Base-by-base conservation (phyloP, 2,888 invertebrate species). In the Cinara cedri region DNA sequence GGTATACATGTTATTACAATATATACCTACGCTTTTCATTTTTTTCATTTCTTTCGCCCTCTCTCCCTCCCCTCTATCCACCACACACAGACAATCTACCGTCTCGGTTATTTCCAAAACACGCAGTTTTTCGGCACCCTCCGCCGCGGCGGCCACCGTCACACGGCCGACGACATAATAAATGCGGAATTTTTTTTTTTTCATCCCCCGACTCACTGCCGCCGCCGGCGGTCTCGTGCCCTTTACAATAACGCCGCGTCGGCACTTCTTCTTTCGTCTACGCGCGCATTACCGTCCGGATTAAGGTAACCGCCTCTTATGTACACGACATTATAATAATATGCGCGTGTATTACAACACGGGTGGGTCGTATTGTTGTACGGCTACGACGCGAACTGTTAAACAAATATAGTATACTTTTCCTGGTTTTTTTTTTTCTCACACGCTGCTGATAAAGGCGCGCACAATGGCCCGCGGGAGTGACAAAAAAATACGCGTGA, bases 291-390 rank as follows among this genome's bases (percentile, higher is more conserved):
- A 65, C 8, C 49, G 51, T 16, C 24, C 42, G 75, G 55, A 66
- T 66, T 75, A 65, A 75, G 75, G 65, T 75, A 34, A 76, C 72
- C 46, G 55, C 24, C 19, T 55, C 26, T 72, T 72, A 24, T 46
- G 9, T 57, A 24, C 3, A 24, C 46, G 21, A 24, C 24, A 44
- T 44, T n/a, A 60, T 21, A 21, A 57, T 42, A 21, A 13, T 16
- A 49, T 9, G 16, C 11, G 34, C 49, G 9, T 19, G 0, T 42
- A 70, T 14, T 46, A 44, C 44, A 10, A 44, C 44, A 42, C 21
- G 14, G 8, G 63, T 24, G 8, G 21, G 3, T n/a, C 19, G 51
- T n/a, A 11, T 34, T 34, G 6, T 34, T 4, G 6, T 34, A 34
- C 14, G 24, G 34, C 44, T 1, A 57, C 46, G 24, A 26, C 60